These are phyloP conservation scores for Tetrao urogallus DNA, from an alignment of 2,113 vertebrate species.

Conservation along the genomic window DNA sequence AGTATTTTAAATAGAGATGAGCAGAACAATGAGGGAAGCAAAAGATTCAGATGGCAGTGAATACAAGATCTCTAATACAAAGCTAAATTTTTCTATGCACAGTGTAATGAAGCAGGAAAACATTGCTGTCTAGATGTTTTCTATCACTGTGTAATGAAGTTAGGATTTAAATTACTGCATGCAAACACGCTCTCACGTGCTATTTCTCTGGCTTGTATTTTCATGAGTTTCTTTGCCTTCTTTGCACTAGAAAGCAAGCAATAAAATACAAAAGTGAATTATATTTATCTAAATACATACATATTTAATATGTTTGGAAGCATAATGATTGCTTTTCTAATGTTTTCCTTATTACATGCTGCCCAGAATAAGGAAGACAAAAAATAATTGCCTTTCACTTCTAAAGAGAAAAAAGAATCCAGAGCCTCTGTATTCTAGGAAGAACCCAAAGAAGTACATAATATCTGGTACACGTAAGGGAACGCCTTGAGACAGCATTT, in stretches of 20 bases:
- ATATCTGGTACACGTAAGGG: background rate
- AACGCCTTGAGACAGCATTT: background rate
- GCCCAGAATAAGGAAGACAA: background rate
- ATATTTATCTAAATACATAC: background rate
- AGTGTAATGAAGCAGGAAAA: background rate
- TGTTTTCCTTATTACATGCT: background rate
- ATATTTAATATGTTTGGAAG: background rate
- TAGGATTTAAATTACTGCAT: conserved; percentile 23
- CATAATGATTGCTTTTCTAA: background rate
- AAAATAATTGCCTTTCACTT: background rate
- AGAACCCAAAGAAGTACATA: background rate
- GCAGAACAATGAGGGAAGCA: conserved; percentile 34
- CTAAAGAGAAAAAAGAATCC: background rate
- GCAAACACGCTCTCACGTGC: background rate
- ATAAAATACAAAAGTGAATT: background rate
- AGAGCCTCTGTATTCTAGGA: background rate
- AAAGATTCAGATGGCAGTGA: background rate
- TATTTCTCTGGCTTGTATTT: conserved; percentile 21
- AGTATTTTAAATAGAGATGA: conserved; percentile 14
- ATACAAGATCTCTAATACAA: background rate
- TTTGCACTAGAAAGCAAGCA: conserved; percentile 29
- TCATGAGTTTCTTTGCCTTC: background rate
- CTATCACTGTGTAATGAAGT: background rate
- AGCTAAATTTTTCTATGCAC: background rate
- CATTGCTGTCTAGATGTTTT: background rate